These are phyloP conservation scores for Macropodus opercularis DNA, from an alignment of 2,797 vertebrate species.

Conservation along the genomic window DNA sequence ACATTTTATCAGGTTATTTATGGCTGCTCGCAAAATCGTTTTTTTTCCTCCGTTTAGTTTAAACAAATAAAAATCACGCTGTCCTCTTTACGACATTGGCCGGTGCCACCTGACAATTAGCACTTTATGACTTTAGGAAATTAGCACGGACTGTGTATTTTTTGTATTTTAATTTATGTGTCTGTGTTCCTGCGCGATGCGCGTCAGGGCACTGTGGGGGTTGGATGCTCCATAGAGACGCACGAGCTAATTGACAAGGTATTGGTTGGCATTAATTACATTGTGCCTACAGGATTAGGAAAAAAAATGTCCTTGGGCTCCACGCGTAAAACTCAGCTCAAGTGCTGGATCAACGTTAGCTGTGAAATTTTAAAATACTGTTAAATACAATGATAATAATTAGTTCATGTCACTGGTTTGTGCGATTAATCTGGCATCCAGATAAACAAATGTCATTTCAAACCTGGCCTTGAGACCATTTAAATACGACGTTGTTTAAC, in stretches of 20 bases:
- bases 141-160: neutral
- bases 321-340: conserved; percentile 64
- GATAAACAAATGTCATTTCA: neutral
- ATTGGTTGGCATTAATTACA: conserved; percentile 81
- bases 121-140: conserved; percentile 12
- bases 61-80: conserved; percentile 4
- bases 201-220: conserved; percentile 66
- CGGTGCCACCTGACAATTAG: neutral
- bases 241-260: conserved; percentile 80
- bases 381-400: conserved; percentile 12
- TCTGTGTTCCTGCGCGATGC: conserved; percentile 33
- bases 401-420: conserved; percentile 1
- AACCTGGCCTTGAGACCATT: neutral
- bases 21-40: neutral
- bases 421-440: neutral
- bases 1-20: conserved; percentile 8
- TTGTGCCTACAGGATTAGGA: conserved; percentile 75
- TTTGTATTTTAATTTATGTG: conserved; percentile 22
- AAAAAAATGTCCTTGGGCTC: conserved; percentile 47
- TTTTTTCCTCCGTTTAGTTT: conserved; percentile 12
- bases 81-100: neutral
- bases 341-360: neutral
- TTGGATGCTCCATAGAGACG: conserved; percentile 72
- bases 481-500: neutral
- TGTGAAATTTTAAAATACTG: neutral